Base-by-base conservation (phyloP, 2,797 vertebrate species). In the Pangasius macronema region DNA sequence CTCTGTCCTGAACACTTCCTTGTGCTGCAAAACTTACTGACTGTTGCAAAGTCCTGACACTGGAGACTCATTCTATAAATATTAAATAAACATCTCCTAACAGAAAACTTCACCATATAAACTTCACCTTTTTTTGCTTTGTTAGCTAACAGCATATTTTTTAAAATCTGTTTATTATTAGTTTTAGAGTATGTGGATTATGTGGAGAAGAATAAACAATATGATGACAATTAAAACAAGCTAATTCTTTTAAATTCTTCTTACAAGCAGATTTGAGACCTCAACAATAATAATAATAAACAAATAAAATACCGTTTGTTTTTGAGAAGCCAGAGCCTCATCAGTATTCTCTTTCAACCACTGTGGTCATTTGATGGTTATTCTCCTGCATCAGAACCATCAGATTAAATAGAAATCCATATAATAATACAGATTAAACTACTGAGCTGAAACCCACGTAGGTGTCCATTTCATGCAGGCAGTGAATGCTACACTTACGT, bases 401-500 rank as follows among this genome's bases (percentile, higher is more conserved):
- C 51, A 33, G 7, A 53, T 53, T 55, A 30, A 77, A 55, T 30
- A 30, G 14, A 42, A 42, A 20, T 8, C 36, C 18, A 39, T 24
- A 73, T 75, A 49, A 75, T 57, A 79, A 77, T 20, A n/a, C 18
- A 33, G 30, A 36, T 59, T 80, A 59, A 80, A 80, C 73, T 49
- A 6, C 42, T 51, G 20, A 46, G 20, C 39, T 42, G 39, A 73
- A 73, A 49, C 7, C 14, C 5, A 14, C 70, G 46, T 3, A 22
- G 20, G 8, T 24, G 39, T 53, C 13, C 13, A 18, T 53, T 53
- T 51, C 49, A 16, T 53, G n/a, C 49, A 53, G n/a, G 14, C 46
- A 53, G 16, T 30, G 27, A 27, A 76, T 27, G 24, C 42, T 73
- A 73, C 18, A 18, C 36, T 72, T 11, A 42, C 3, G 18, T 72